Base-by-base conservation (phyloP, 2,888 invertebrate genomes). In the Vanessa cardui region DNA sequence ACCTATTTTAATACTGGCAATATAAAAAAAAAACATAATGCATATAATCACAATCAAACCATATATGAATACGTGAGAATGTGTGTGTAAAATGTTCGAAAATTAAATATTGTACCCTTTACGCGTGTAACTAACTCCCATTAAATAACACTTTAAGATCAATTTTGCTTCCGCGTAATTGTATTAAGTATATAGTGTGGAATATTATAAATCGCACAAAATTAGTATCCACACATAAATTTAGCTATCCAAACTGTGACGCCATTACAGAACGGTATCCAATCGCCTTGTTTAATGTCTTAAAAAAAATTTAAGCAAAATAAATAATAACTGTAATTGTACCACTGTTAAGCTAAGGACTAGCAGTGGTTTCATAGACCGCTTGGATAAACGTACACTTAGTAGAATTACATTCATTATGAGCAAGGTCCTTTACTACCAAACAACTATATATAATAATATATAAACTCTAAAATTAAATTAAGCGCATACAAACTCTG, bases 141-240 rank as follows among this genome's bases (percentile, higher is more conserved):
- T 62, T 62, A 62, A 62, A 62, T 62, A 54, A 62, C 62, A 62
- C 52, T 56, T 56, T 56, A 56, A 39, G 56, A 20, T 56, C 62
- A 62, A 54, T 54, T 62, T 56, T 46, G 62, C 66, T 66, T 69
- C 64, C 65, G 64, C 66, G 66, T 71, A 71, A 71, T 71, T 67
- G 59, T 58, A 56, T 64, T 64, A 70, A 70, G 64, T 70, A 62
- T 64, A 71, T 66, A 21, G 61, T 58, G 58, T 33, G 8, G 65
- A 44, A 52, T 26, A 68, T 66, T 66, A 74, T 64, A 66, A 68
- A 71, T 69, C 68, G 70, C 60, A 70, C 71, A 58, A 73, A 76
- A 72, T 72, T 72, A 72, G 74, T 71, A 72, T 67, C 72, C 58
- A 66, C 62, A 69, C 72, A 74, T 76, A 74, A 75, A 75, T 75